Evolutionary conservation across 1,140 invertebrate species (phyloP).

Genomic region (Drosophila willistoni): DNA sequence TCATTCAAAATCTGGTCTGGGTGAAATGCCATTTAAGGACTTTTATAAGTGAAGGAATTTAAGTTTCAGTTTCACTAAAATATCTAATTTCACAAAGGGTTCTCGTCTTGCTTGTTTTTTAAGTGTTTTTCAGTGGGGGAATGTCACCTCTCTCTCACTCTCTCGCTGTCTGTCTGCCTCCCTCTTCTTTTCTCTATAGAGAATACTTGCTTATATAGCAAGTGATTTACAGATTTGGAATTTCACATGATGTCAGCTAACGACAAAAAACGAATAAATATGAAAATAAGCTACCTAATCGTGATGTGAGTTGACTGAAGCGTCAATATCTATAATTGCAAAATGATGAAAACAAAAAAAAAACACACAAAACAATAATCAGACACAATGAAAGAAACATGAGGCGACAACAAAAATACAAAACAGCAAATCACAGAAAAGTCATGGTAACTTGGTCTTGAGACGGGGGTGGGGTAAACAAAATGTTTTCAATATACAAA

Average conservation of each 20-base stretch:
- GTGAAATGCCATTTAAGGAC: too few relatives aligned
- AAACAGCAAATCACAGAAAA: neutral
- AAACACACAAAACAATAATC: constrained; percentile 26
- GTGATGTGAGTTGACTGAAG: constrained; percentile 34
- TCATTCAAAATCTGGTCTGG: too few relatives aligned
- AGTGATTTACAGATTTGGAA: constrained; percentile 61
- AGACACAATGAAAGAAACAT: neutral
- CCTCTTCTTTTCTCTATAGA: neutral
- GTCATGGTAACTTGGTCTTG: too few relatives aligned
- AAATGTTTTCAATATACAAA: neutral
- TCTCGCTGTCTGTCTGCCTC: too few relatives aligned
- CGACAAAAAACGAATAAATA: constrained; percentile 40
- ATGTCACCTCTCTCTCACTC: too few relatives aligned
- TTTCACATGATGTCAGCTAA: constrained; percentile 73
- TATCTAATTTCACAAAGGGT: too few relatives aligned
- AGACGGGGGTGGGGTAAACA: too few relatives aligned
- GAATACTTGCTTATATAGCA: neutral
- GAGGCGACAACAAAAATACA: neutral
- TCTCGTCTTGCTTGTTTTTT: too few relatives aligned
- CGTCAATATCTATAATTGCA: constrained; percentile 28
- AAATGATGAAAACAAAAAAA: constrained; percentile 22
- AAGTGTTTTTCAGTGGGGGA: too few relatives aligned
- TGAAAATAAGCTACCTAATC: constrained; percentile 48
- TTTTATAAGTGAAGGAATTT: too few relatives aligned
- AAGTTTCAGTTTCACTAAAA: too few relatives aligned